These are phyloP conservation scores for Schlechtendalia chinensis DNA, from an alignment of 1,140 invertebrate species.

Conservation along the genomic window DNA sequence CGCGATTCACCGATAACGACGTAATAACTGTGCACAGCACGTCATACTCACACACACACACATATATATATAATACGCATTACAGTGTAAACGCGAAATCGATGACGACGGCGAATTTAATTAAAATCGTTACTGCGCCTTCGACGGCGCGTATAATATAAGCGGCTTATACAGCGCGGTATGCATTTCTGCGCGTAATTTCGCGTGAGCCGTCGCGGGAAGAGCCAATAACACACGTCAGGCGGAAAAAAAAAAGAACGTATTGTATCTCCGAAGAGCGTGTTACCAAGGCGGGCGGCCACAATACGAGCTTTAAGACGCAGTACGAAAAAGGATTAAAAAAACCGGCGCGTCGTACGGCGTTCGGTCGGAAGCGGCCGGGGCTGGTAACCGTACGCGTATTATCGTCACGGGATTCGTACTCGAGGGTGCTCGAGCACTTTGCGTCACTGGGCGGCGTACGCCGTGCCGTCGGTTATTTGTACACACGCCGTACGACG, in stretches of 20 bases:
- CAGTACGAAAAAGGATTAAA: slow-evolving; percentile 22
- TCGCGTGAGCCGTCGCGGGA: neutral
- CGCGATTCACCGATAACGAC: neutral
- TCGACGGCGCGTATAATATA: neutral
- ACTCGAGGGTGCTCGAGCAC: no score
- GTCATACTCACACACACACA: neutral
- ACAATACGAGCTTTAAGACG: no score
- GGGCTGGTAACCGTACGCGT: no score
- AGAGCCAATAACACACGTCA: neutral
- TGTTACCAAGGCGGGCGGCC: no score
- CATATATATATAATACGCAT: neutral
- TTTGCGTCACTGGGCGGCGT: no score
- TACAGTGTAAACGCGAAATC: neutral
- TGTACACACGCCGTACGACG: neutral
- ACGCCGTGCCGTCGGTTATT: no score
- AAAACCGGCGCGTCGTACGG: no score
- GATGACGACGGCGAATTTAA: slow-evolving; percentile 15
- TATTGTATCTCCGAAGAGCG: neutral
- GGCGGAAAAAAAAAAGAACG: no score
- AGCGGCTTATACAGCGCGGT: slow-evolving; percentile 1
- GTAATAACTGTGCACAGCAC: neutral
- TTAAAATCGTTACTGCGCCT: slow-evolving; percentile 8
- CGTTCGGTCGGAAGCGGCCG: no score
- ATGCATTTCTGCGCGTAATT: neutral
- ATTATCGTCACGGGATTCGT: no score